Evolutionary conservation across 2,888 invertebrate species (phyloP), one percentile per base, ranked within the genome.

Genomic region (Hyposoter didymator): DNA sequence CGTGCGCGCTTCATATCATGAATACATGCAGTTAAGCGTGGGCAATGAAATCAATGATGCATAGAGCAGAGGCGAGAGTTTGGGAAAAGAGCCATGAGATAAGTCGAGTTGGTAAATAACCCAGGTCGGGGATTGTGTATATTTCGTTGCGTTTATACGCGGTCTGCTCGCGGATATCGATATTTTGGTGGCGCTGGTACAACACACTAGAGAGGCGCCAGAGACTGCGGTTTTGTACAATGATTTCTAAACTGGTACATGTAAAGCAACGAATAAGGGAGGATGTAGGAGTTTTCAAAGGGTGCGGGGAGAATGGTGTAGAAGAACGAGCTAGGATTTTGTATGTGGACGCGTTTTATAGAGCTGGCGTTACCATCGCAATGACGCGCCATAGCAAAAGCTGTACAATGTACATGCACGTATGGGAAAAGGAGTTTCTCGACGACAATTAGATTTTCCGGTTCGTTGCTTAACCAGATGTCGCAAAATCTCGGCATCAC

Each of bases 401-500:
- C 12, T 22, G 35, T 43, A 47, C 43, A 52, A 62, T 35, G 52
- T 64, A 70, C 28, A 39, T 22, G 59, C 19, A 32, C 28, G 47
- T 72, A 59, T 66, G 45, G 28, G 52, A 80, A 73, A 66, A 85
- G 67, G 52, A 73, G 47, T 79, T 82, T 79, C 75, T 79, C 82
- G 47, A 75, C 59, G 72, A 62, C 82, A 79, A 85, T 85, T 82
- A 85, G 82, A 82, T 85, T 85, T 85, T 85, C 85, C 85, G 66
- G 82, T 75, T 85, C 82, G 82, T 85, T 82, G 85, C 64, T 78
- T 85, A 82, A 85, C 85, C 85, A 75, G 85, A 85, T 85, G 85
- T 85, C 74, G 85, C 64, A 78, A 78, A 82, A 52, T 74, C 55
- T 52, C 59, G 5, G 59, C 2, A 59, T 59, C 59, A 28, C 59